Conservation (phyloP, 2,888 invertebrate species). For the Serripes groenlandicus region DNA sequence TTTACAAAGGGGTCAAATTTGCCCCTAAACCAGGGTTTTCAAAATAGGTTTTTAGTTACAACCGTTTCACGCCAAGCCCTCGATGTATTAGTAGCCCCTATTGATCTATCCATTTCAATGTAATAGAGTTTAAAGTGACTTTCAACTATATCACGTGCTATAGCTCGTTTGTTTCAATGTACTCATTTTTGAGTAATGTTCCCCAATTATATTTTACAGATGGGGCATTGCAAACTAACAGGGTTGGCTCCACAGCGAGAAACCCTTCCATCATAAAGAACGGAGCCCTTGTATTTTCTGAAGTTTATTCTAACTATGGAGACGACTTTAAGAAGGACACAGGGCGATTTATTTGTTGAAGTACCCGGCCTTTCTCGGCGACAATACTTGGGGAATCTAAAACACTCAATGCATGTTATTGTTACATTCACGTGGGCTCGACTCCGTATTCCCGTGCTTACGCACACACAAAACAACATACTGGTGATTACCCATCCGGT, state of each 20-base stretch:
- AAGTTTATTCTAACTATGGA: neutral
- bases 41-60: no score
- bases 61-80: no score
- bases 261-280: neutral
- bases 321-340: neutral
- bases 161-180: no score
- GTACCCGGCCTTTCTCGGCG: neutral
- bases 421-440: neutral
- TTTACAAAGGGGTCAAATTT: no score
- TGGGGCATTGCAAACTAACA: no score
- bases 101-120: no score
- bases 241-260: neutral
- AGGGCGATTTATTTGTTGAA: neutral
- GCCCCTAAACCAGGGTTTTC: no score
- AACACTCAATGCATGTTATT: neutral
- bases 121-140: no score
- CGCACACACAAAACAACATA: conserved; percentile 12
- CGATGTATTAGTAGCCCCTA: no score
- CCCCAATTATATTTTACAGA: no score
- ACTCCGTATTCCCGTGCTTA: neutral
- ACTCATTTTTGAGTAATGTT: no score
- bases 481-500: conserved; percentile 1
- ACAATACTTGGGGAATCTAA: neutral
- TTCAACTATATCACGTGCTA: no score
- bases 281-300: neutral